phyloP scores from a whole-genome alignment of 2,888 invertebrate genomes.

The Macrophya annulata region DNA sequence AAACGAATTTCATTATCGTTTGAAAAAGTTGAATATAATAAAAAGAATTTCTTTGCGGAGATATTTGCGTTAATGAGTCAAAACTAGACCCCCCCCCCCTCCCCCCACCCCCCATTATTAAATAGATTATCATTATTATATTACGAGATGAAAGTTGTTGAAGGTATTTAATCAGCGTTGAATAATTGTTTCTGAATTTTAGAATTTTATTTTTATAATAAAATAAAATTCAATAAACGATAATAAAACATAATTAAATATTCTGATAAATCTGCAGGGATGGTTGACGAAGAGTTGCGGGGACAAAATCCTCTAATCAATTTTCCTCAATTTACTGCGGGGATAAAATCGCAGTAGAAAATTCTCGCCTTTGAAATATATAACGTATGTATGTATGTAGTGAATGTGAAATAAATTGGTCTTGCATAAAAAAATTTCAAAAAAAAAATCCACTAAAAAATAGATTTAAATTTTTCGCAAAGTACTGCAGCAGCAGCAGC shows the following conservation, averaged over 20 bases:
- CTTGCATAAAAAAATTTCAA: not conserved
- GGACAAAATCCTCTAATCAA: slow-evolving; percentile 36
- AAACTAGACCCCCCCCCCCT: no score
- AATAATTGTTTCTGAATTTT: not conserved
- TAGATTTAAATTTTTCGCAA: no score
- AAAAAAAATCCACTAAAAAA: not conserved
- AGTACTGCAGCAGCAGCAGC: not conserved
- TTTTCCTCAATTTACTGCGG: slow-evolving; percentile 13
- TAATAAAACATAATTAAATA: not conserved
- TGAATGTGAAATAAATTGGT: slow-evolving; percentile 2
- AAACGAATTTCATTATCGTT: no score
- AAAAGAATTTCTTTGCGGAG: no score
- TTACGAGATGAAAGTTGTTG: not conserved
- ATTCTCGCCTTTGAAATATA: not conserved
- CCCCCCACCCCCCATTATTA: no score
- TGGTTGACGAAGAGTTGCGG: not conserved
- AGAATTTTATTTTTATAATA: not conserved
- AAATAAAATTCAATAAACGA: not conserved
- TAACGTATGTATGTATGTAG: not conserved
- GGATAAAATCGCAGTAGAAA: not conserved
- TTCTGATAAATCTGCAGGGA: not conserved
- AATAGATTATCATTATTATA: not conserved
- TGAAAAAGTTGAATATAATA: no score
- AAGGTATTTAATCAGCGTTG: not conserved
- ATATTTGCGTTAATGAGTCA: not conserved